phyloP scores from a whole-genome alignment of 2,797 vertebrate genomes.

The Enteromius mattozi region DNA sequence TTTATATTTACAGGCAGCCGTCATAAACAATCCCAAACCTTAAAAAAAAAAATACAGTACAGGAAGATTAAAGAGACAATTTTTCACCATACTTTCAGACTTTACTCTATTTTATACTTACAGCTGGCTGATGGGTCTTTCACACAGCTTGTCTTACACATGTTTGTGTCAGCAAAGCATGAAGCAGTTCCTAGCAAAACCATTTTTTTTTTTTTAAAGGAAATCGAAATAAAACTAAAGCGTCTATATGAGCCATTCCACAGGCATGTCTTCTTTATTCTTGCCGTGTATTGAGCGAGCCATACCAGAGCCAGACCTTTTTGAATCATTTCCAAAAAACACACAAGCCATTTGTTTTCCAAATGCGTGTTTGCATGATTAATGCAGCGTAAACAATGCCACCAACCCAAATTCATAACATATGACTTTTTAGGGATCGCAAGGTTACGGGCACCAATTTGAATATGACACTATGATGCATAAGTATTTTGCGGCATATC shows the following conservation, averaged over 20 bases:
- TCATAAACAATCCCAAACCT: background rate
- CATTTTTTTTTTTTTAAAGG: background rate
- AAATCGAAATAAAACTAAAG: constrained; percentile 26
- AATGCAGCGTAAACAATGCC: constrained; percentile 68
- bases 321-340: constrained; percentile 63
- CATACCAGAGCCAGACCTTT: constrained; percentile 56
- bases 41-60: background rate
- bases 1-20: background rate
- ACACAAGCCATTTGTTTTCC: constrained; percentile 67
- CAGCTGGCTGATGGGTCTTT: constrained; percentile 37
- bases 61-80: constrained; percentile 19
- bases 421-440: constrained; percentile 67
- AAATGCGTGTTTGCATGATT: constrained; percentile 68
- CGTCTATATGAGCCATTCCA: constrained; percentile 9
- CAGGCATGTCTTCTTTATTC: constrained; percentile 35
- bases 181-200: constrained; percentile 11
- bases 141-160: constrained; percentile 25
- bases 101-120: constrained; percentile 25
- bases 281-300: constrained; percentile 41
- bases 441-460: constrained; percentile 70
- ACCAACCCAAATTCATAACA: constrained; percentile 70
- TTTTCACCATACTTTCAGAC: background rate
- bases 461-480: constrained; percentile 72
- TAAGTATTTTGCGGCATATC: constrained; percentile 67
- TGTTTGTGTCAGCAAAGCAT: constrained; percentile 44